phyloP scores from a whole-genome alignment of 2,797 vertebrate genomes.

The Sarcophilus harrisii region DNA sequence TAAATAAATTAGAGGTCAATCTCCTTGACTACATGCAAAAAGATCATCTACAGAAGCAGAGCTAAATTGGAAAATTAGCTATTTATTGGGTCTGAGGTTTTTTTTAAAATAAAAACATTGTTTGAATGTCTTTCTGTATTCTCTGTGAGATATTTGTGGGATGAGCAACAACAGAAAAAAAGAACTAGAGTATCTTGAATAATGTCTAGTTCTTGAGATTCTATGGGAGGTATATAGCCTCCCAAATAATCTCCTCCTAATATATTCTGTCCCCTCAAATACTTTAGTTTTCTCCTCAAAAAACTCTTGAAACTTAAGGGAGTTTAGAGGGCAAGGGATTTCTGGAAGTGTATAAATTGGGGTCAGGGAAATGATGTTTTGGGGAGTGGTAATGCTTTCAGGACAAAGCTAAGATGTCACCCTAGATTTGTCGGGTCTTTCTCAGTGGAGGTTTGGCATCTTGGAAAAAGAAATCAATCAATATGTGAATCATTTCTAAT shows the following conservation, averaged over 20 bases:
- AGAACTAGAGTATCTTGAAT: slow-evolving; percentile 14
- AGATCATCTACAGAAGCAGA: neutral
- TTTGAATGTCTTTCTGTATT: slow-evolving; percentile 11
- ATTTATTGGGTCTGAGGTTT: slow-evolving; percentile 29
- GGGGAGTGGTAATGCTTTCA: slow-evolving; percentile 40
- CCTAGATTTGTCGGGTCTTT: slow-evolving; percentile 17
- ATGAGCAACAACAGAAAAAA: neutral
- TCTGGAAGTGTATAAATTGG: neutral
- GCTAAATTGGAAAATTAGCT: slow-evolving; percentile 43
- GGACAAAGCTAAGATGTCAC: slow-evolving; percentile 18
- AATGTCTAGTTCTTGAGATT: slow-evolving; percentile 38
- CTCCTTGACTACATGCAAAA: neutral
- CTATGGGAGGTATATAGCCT: neutral
- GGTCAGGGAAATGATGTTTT: neutral
- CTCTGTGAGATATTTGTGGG: neutral
- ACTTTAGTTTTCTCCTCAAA: slow-evolving; percentile 43
- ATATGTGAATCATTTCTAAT: slow-evolving; percentile 44
- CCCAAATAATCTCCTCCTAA: neutral
- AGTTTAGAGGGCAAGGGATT: slow-evolving; percentile 30
- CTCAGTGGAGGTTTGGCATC: slow-evolving; percentile 25
- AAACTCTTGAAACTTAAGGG: slow-evolving; percentile 33
- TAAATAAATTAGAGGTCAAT: neutral
- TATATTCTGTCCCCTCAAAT: slow-evolving; percentile 28
- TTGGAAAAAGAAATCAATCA: slow-evolving; percentile 7
- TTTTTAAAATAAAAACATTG: slow-evolving; percentile 6